phyloP scores from a whole-genome alignment of 2,888 invertebrate species.

The Hylaea fasciaria region DNA sequence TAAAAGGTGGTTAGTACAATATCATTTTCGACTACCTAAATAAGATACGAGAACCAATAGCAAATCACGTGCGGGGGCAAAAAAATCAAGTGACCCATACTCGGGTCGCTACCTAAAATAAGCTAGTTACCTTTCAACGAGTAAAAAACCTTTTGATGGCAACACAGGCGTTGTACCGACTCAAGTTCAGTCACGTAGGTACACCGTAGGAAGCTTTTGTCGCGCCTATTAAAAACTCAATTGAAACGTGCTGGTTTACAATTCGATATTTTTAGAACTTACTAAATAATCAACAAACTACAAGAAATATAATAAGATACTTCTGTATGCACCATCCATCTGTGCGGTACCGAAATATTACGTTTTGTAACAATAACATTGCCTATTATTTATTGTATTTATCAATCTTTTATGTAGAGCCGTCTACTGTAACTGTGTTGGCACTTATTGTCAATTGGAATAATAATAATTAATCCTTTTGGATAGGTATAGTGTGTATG shows the following conservation, averaged over 20 bases:
- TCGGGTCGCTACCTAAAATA: constrained; percentile 4
- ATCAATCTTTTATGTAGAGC: too few relatives aligned
- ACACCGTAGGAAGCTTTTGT: constrained; percentile 3
- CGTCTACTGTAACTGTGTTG: too few relatives aligned
- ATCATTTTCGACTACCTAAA: too few relatives aligned
- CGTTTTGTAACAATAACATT: too few relatives aligned
- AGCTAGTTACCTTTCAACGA: background rate
- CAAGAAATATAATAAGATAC: background rate
- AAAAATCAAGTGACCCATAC: constrained; percentile 9
- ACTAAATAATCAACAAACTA: too few relatives aligned
- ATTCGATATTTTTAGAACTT: background rate
- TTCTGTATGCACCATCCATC: background rate
- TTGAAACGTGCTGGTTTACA: constrained; percentile 1
- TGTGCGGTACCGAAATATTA: too few relatives aligned
- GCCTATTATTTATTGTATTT: too few relatives aligned
- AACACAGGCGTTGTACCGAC: background rate
- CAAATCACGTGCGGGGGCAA: constrained; percentile 7
- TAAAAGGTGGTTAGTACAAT: too few relatives aligned
- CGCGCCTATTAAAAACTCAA: background rate
- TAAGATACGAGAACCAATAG: background rate
- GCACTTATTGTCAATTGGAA: too few relatives aligned
- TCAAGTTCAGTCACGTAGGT: background rate
- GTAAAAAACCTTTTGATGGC: constrained; percentile 1
- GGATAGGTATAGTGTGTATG: too few relatives aligned
- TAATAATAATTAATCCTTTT: too few relatives aligned